Base-by-base conservation (phyloP, 2,113 vertebrate species). In the Danionella cerebrum region DNA sequence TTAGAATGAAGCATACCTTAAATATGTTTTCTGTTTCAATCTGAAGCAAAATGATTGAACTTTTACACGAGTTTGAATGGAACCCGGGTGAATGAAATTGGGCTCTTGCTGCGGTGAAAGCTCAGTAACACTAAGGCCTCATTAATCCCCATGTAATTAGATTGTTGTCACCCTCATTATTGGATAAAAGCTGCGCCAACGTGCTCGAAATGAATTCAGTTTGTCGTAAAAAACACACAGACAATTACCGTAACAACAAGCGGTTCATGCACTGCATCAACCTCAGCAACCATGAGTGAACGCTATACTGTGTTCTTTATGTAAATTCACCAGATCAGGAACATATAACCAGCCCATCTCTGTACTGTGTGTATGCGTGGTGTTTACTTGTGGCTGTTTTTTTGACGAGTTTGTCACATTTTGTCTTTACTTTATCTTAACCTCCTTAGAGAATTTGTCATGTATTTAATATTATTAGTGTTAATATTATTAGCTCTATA, bases 71-170 rank as follows among this genome's bases (percentile, higher is more conserved):
- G 55, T 59, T 42, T 59, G 14, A 44, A 33, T 13, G 2, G 19
- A 42, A 25, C 50, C 19, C 7, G 21, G 6, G 19, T 50, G 66
- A 29, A 25, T 18, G 22, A 13, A 50, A 24, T 38, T 42, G n/a
- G 16, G 54, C 66, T 63, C 24, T 27, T 68, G 67, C 38, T 22
- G 39, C 22, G 45, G 50, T 50, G 14, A 67, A 71, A 55, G 42
- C 44, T 71, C 55, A 63, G 21, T 33, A 42, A 48, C 16, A 36
- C 39, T 36, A 36, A 52, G 54, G 21, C 14, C 41, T 67, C 54
- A 54, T 73, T 73, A 70, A 69, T 70, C 42, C 52, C 24, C n/a
- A 42, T 45, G 48, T 52, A 77, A 73, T 73, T 67, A 45, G 35
- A 13, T 11, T 57, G 38, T 51, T 48, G 67, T 70, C 54, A 44